Evolutionary conservation across 1,140 invertebrate genomes (phyloP).

Genomic region (Camponotus floridanus): DNA sequence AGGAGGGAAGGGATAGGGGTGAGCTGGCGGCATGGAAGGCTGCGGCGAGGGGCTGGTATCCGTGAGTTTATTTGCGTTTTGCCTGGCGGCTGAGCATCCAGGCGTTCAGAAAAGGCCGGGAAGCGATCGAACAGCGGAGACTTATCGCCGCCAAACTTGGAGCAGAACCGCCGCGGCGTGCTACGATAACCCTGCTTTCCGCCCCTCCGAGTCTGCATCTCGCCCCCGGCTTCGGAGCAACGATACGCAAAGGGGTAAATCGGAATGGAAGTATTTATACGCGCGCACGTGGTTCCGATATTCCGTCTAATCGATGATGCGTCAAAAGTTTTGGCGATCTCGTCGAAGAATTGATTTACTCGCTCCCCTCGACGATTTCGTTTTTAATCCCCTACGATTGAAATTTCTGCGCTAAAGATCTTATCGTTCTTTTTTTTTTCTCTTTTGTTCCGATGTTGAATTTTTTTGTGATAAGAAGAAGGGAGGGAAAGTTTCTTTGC

Average conservation of each 20-base stretch:
- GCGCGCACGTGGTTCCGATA: constrained; percentile 55
- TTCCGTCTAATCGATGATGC: constrained; percentile 42
- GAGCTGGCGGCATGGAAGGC: constrained; percentile 33
- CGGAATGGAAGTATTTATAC: constrained; percentile 82
- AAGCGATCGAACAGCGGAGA: constrained; percentile 68
- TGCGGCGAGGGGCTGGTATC: constrained; percentile 44
- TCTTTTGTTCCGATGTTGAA: not conserved
- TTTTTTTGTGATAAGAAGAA: not conserved
- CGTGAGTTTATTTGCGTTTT: constrained; percentile 84
- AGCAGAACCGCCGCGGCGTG: constrained; percentile 19
- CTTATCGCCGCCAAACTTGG: constrained; percentile 68
- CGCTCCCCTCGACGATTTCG: not conserved
- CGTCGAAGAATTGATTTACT: not conserved
- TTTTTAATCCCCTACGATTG: constrained; percentile 8
- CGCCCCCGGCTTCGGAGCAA: constrained; percentile 61
- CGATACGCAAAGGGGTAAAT: constrained; percentile 79
- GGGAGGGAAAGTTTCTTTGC: no score
- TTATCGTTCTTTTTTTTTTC: not conserved
- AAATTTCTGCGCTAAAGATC: not conserved
- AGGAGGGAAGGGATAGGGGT: constrained; percentile 5
- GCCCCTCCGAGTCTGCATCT: constrained; percentile 40
- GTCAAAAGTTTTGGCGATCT: not conserved
- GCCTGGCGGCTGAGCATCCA: constrained; percentile 84
- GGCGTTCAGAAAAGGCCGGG: constrained; percentile 73
- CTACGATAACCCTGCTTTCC: constrained; percentile 61